Evolutionary conservation across 1,140 invertebrate genomes (phyloP), one percentile per base, ranked within the genome.

Genomic region (Cecropterus lyciades): DNA sequence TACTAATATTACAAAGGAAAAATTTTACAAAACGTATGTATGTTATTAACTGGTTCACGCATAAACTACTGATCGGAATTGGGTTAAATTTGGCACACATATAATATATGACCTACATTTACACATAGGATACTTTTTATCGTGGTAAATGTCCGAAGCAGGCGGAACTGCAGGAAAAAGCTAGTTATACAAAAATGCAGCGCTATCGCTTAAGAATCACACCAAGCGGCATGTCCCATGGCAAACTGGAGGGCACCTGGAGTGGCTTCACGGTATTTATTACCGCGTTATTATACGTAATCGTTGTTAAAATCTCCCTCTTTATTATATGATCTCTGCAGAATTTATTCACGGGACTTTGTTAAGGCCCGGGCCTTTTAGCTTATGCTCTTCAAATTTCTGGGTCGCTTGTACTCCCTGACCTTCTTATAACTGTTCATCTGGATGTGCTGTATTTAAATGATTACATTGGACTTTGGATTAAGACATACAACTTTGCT

Each of bases 221-320:
- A 51, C 72, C 69, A 27, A 40, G 14, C 52, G 10, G 27, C 14
- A 40, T 49, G 56, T 60, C 67, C 65, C 66, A 56, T 65, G 71
- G 53, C 57, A 68, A 49, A 62, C 71, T 60, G 55, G 67, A 70
- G 77, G 65, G 51, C 72, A 77, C 80, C 79, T 77, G 80, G 73
- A 86, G 84, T 80, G 73, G 80, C 80, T 78, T 68, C 67, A 55
- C 60, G 74, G 83, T 87, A 88, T 89, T 89, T 87, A 89, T 87
- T 77, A 77, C 80, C 56, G 68, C 72, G 76, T 83, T 85, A 85
- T 87, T 80, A 85, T 77, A 69, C 73, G 80, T 87, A 89, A 89
- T 87, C 87, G 80, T 68, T 76, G 79, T 70, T 75, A 67, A 80
- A 85, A 85, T 85, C 79, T 77, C 72, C 77, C 74, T 72, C 76